Evolutionary conservation across 1,140 invertebrate genomes (phyloP), one percentile per base, ranked within the genome.

Genomic region (Nasonia giraulti): DNA sequence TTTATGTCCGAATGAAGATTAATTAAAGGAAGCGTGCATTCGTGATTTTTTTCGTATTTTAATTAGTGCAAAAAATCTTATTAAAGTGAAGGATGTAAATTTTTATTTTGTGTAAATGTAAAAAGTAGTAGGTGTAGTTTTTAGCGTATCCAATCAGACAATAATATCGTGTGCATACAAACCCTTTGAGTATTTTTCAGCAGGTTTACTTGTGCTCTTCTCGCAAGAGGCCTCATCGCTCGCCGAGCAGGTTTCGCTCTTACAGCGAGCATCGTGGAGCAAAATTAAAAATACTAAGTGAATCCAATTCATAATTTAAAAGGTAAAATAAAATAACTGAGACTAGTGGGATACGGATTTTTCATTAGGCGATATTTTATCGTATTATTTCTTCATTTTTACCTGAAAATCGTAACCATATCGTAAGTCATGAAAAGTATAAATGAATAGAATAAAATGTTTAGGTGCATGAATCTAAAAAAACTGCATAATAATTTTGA

Each of bases 161-260:
- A 27, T 27, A 55, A 12, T 55, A 55, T 55, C 10, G 11, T 69
- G 8, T 23, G 33, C 44, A 79, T 47, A 83, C 40, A 20, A 55
- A 84, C 82, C 66, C 71, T 84, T 69, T 1, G 40, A 79, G 27
- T 84, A 84, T 73, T 74, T 84, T 11, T 84, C 50, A 5, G 73
- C 20, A 40, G 75, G 8, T 73, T 79, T 55, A 14, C n/a, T 50
- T 40, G 12, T 47, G 31, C 27, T 37, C 17, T 33, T 5, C 20
- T 62, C 14, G 31, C 82, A 84, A 8, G 17, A 55, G 27, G n/a
- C 40, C n/a, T 83, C 37, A 20, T 50, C 31, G 50, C 50, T 50
- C 0, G 75, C 33, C 23, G 66, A 37, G 47, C 82, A 84, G 27
- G 17, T 79, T n/a, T 84, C 82, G 40, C 27, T 40, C 37, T 55